These are phyloP conservation scores for Saccostrea cuccullata DNA, from an alignment of 1,140 invertebrate genomes.

Conservation along the genomic window DNA sequence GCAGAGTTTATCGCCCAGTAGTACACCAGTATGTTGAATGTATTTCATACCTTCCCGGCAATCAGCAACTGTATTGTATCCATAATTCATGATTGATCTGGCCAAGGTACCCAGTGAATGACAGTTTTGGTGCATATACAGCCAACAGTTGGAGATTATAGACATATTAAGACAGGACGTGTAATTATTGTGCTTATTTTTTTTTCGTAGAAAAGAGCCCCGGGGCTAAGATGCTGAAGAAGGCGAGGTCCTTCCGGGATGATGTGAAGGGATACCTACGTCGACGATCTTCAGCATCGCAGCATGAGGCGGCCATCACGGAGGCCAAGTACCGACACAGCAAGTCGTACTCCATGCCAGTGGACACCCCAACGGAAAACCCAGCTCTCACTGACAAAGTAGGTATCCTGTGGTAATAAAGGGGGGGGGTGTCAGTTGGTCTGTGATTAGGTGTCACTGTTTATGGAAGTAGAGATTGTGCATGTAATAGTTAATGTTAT, in stretches of 20 bases:
- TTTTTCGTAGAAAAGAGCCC: slow-evolving; percentile 65
- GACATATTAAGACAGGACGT: background rate
- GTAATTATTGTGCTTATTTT: background rate
- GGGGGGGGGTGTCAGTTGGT: too few relatives aligned
- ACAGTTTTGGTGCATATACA: background rate
- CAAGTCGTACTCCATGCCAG: slow-evolving; percentile 16
- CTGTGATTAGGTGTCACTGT: too few relatives aligned
- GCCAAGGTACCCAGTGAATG: background rate
- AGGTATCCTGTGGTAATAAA: background rate
- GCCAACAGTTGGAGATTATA: background rate
- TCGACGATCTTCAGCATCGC: slow-evolving; percentile 64
- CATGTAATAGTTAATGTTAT: too few relatives aligned
- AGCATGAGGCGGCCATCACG: slow-evolving; percentile 55
- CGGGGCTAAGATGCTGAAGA: slow-evolving; percentile 72
- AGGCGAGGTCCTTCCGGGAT: slow-evolving; percentile 69
- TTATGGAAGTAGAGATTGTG: too few relatives aligned
- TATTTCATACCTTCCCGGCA: slow-evolving; percentile 24
- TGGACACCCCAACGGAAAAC: background rate
- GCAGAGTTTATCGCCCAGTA: background rate
- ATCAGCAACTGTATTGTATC: slow-evolving; percentile 12
- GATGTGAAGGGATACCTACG: slow-evolving; percentile 66
- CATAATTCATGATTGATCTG: slow-evolving; percentile 14
- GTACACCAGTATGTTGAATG: background rate
- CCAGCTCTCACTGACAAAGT: background rate
- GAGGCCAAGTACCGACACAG: slow-evolving; percentile 40